Conservation (phyloP, 2,797 vertebrate species). For the Lacerta bilineata region DNA sequence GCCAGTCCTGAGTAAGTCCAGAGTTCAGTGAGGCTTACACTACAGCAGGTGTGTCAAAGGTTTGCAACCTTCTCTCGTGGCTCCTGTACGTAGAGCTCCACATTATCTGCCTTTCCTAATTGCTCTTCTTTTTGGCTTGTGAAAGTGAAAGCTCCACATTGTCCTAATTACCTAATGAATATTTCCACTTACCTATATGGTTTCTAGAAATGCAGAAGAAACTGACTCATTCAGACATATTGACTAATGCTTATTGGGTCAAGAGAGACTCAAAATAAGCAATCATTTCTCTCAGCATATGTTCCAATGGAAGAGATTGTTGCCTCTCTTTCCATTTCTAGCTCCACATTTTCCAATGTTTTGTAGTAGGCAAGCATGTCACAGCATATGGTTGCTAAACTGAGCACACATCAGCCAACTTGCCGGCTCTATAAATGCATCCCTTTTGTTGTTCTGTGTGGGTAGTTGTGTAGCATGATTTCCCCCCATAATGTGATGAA, state of each 20-base stretch:
- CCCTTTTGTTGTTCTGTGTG: conserved; percentile 19
- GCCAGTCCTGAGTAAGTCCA: too few species aligned
- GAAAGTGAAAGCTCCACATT: background rate
- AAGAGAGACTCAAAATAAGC: conserved; percentile 15
- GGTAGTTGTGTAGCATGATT: conserved; percentile 44
- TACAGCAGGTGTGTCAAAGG: background rate
- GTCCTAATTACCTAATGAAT: conserved; percentile 11
- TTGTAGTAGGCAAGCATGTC: background rate
- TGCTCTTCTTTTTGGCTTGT: background rate
- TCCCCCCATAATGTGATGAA: conserved; percentile 47
- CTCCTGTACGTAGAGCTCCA: background rate
- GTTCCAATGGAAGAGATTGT: background rate
- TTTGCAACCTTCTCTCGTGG: background rate
- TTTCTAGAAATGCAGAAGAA: conserved; percentile 44
- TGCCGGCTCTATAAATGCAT: conserved; percentile 4
- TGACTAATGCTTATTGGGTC: background rate
- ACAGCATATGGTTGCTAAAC: conserved; percentile 33
- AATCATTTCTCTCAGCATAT: background rate
- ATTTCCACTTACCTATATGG: conserved; percentile 40
- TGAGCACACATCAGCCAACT: background rate
- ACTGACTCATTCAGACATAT: conserved; percentile 53
- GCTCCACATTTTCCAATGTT: conserved; percentile 11
- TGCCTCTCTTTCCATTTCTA: conserved; percentile 24
- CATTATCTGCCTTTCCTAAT: background rate
- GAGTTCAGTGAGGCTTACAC: too few species aligned